Base-by-base conservation (phyloP, 2,113 vertebrate species). In the Tauraco erythrolophus region DNA sequence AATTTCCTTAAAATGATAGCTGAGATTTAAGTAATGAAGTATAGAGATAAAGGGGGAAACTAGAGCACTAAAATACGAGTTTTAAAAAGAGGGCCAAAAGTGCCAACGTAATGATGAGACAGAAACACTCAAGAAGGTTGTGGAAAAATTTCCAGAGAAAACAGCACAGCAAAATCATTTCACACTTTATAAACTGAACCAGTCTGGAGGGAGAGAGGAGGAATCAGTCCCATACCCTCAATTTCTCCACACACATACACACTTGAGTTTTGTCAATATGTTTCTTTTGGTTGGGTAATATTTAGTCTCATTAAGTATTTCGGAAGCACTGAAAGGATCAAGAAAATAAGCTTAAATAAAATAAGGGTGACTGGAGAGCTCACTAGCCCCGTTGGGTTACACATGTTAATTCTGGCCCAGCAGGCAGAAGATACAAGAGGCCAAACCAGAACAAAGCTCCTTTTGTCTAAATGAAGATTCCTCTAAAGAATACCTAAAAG, bases 391-490 rank as follows among this genome's bases (percentile, higher is more conserved):
- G 21, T 35, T 91, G 60, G 33, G 64, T 89, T 92, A n/a, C 37
- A 19, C 57, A 10, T n/a, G 69, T 84, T 89, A 87, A 82, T 92
- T 91, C 64, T 65, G 31, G 43, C 62, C 54, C 56, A 66, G 25
- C 10, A 68, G 60, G 69, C 91, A 87, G 56, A 78, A 86, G 60
- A 75, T 62, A 51, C 5, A 82, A 84, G 62, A 81, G 54, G 21
- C 12, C 4, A 96, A 95, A 87, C 14, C 27, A 68, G 79, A 94
- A 96, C 89, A 91, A 95, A 84, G 43, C 62, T 83, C 50, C 58
- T 91, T 94, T 95, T 96, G 58, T 94, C 66, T 72, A 84, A n/a
- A 56, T 51, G 76, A 74, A 80, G 70, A 86, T 80, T 86, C 80
- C 51, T 84, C 46, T 92, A 65, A 94, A 89, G 68, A 89, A 91